Conservation (phyloP, 2,113 vertebrate genomes). For the Egretta garzetta region DNA sequence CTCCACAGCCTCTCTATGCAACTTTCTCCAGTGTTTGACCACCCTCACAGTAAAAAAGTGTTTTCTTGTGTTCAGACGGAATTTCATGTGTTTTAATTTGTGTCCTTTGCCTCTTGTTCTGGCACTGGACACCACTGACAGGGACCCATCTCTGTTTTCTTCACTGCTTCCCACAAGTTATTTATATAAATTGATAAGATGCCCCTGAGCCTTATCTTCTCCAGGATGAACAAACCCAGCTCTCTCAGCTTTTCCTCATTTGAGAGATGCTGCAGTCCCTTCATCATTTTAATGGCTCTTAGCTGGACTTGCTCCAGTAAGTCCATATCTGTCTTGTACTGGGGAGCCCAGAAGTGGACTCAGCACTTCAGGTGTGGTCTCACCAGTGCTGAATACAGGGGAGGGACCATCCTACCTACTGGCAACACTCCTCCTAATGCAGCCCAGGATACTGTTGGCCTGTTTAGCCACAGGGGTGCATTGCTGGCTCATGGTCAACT, state of each 20-base stretch:
- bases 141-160: not conserved
- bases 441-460: not conserved
- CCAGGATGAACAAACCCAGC: not conserved
- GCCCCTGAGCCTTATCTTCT: not conserved
- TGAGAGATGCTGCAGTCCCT: not conserved
- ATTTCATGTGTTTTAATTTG: not conserved
- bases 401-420: not conserved
- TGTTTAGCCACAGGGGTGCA: not conserved
- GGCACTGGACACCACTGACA: not conserved
- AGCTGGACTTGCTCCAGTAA: not conserved
- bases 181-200: not conserved
- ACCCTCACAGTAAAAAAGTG: not conserved
- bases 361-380: not conserved
- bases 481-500: not conserved
- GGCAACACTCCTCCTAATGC: not conserved
- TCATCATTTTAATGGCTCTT: not conserved
- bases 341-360: not conserved
- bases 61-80: not conserved
- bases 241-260: not conserved
- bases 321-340: not conserved
- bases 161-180: not conserved
- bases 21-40: not conserved
- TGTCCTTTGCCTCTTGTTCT: not conserved
- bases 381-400: not conserved
- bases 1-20: not conserved